These are phyloP conservation scores for Urophycis tenuis DNA, from an alignment of 2,797 vertebrate species.

Conservation along the genomic window DNA sequence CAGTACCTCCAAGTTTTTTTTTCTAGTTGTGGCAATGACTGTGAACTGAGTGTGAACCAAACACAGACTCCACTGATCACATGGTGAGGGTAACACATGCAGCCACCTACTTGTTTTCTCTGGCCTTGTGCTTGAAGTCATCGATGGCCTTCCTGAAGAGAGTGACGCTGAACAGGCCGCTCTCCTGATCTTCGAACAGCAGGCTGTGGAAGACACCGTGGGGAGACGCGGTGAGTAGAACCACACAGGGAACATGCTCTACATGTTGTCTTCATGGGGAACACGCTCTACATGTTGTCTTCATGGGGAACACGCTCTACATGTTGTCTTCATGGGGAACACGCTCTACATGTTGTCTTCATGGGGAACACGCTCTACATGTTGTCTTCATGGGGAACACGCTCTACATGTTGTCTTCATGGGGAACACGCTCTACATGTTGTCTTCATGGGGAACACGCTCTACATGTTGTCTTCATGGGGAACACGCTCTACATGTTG, in stretches of 20 bases:
- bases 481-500: background rate
- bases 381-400: background rate
- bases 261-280: background rate
- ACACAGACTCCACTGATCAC: background rate
- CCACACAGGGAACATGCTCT: background rate
- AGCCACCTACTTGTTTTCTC: slow-evolving; percentile 87
- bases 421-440: background rate
- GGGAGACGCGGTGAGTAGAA: background rate
- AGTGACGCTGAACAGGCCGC: slow-evolving; percentile 83
- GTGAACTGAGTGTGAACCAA: background rate
- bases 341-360: too few species aligned
- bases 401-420: background rate
- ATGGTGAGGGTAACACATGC: background rate
- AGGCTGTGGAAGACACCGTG: slow-evolving; percentile 57
- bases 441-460: background rate
- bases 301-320: background rate
- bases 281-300: too few species aligned
- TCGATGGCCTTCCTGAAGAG: slow-evolving; percentile 87
- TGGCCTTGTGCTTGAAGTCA: slow-evolving; percentile 96
- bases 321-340: background rate
- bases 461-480: background rate
- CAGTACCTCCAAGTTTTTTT: background rate
- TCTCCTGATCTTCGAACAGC: slow-evolving; percentile 84
- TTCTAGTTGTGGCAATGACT: background rate
- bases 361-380: background rate